Base-by-base conservation (phyloP, 2,888 invertebrate species). In the Mycalesis mineus region DNA sequence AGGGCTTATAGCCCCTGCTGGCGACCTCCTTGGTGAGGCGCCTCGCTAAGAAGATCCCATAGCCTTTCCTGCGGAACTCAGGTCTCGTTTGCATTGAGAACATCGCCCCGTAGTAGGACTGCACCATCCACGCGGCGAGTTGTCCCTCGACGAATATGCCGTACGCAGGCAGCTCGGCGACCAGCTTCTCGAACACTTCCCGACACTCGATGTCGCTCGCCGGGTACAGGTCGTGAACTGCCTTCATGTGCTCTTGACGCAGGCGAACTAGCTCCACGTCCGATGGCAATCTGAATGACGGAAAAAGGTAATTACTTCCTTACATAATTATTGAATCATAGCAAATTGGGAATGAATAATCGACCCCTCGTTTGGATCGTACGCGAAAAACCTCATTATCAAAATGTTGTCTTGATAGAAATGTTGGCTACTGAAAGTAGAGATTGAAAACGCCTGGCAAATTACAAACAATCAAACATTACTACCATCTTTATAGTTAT, bases 81-180 rank as follows among this genome's bases (percentile, higher is more conserved):
- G 94, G 94, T 72, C 93, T 92, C 57, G 96, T 96, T 85, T 96
- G 96, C 96, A 96, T 96, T 51, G 96, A 96, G 88, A 96, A 96
- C 96, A 96, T 96, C 62, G 96, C 96, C 22, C 96, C 96, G 82
- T 96, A 96, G 84, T 96, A 96, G 15, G 95, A 95, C 80, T 96
- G 96, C 48, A 96, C 95, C 96, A 96, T 96, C 96, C 96, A 96
- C 28, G 96, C 96, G 36, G 95, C 96, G 64, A 96, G 87, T 70
- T 94, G 92, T 50, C 94, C 95, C 55, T 91, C 91, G 72, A 91
- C 93, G 82, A 96, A 96, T 64, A 96, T 93, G 37, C 96, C 96
- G 78, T 94, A 94, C 14, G 95, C 96, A 8, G 96, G 95, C 66
- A 96, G 90, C 72, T 92, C 93, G 58, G 92, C 92, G 62, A 96